Conservation (phyloP, 2,113 vertebrate species). For the Gadus chalcogrammus region DNA sequence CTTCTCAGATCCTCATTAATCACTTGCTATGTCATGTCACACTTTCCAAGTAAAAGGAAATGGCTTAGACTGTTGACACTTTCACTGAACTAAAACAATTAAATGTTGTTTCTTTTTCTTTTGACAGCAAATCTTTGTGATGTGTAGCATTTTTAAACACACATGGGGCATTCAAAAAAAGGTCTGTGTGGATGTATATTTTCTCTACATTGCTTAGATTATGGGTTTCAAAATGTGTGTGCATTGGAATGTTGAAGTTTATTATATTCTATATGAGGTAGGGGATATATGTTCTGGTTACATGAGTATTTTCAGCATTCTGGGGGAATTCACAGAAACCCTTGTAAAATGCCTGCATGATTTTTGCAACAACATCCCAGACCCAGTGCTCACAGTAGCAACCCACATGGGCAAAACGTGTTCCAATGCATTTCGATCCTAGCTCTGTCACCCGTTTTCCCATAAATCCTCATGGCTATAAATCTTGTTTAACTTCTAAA, state of each 20-base stretch:
- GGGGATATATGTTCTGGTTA: conserved; percentile 50
- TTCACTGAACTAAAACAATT: no score
- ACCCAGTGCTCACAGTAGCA: conserved; percentile 34
- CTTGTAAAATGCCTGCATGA: conserved; percentile 39
- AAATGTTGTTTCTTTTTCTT: no score
- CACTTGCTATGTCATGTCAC: no score
- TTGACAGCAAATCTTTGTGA: no score
- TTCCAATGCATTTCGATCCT: conserved; percentile 44
- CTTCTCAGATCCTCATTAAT: no score
- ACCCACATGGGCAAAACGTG: conserved; percentile 48
- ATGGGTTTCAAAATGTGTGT: no score
- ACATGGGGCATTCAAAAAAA: no score
- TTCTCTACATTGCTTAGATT: no score
- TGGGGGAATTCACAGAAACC: conserved; percentile 41
- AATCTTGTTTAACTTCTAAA: conserved; percentile 68
- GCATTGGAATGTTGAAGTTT: conserved; percentile 33
- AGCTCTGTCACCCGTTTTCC: conserved; percentile 54
- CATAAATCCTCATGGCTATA: conserved; percentile 54
- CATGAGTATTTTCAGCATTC: conserved; percentile 37
- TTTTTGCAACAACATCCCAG: conserved; percentile 27
- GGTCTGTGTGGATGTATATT: no score
- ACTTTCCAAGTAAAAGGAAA: no score
- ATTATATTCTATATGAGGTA: conserved; percentile 38
- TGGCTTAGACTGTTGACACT: no score
- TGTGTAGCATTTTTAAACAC: no score